Base-by-base conservation (phyloP, 2,113 vertebrate species). In the Hemicordylus capensis region DNA sequence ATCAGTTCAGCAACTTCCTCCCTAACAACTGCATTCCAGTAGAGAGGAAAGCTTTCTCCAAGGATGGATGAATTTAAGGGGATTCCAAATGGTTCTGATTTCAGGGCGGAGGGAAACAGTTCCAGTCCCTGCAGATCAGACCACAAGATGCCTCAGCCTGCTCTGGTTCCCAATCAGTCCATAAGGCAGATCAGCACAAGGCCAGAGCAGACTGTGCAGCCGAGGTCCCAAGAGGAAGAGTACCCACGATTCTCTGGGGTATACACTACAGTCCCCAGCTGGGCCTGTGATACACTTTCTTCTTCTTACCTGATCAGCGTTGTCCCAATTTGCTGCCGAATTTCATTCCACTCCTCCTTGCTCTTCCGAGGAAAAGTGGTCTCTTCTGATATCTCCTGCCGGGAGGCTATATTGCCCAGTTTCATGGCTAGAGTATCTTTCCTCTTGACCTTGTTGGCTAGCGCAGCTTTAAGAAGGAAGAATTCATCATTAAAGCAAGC, bases 361-460 rank as follows among this genome's bases (percentile, higher is more conserved):
- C 97, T 99, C 96, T 99, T 98, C 93, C 97, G 97, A 88, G 98
- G 98, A 92, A 99, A 98, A 46, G 96, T 90, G 0, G 93, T 94
- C 94, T 98, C 96, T 79, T 97, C 97, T 59, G 94, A 95, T 10
- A 96, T 81, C 46, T 97, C 97, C 19, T 94, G 97, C 5, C 96
- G 96, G 0, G 39, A 7, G 0, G 86, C 17, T 6, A 94, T 91
- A 84, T 88, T 97, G 95, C 97, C 98, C 92, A 99, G 94, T 93
- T 99, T 99, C 92, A 99, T 97, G 56, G 99, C 99, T 14, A 99
- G 91, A 0, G 99, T 99, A 93, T 99, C 98, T 95, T 99, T 99
- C 95, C 99, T 97, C 89, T 97, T 99, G 63, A 99, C 98, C 90
- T 96, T 98, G 95, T 96, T 99, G 87, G 99, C 99, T 93, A 99